Evolutionary conservation across 2,113 vertebrate genomes (phyloP), one percentile per base, ranked within the genome.

Genomic region (Mandrillus leucophaeus): DNA sequence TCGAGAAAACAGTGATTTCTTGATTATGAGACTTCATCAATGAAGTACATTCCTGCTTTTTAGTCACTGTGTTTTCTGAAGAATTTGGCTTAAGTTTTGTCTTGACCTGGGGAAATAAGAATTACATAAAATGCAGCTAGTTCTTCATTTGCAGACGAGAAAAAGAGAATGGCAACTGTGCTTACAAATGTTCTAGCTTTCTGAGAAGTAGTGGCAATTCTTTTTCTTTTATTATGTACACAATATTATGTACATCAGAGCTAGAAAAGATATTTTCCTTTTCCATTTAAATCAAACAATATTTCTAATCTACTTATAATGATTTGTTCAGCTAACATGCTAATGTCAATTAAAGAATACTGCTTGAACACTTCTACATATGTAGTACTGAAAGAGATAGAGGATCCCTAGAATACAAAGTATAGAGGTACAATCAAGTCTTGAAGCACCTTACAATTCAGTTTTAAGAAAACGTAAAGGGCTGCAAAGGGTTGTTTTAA

Each of bases 101-200:
- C 97, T 97, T 98, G 96, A 98, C 98, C 98, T 99, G 91, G 90
- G 90, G 94, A 98, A 98, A 98, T 93, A 98, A 95, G 68, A 95
- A 96, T 97, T 85, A 90, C 14, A 90, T 55, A 93, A 93, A 87
- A 97, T 86, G 50, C 57, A 90, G 64, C 64, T 70, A 76, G 40
- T 88, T 50, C 50, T 96, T 95, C 43, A 88, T n/a, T 81, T 86
- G 43, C 23, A 55, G 76, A 7, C 50, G 57, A 80, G 45, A 88
- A 90, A 96, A 95, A 92, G 32, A 85, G 64, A 94, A 96, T 10
- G 35, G 0, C 68, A 88, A 80, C 3, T 92, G 50, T 61, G 17
- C 22, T 94, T 87, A 81, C 35, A 92, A 64, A 95, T 48, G 10
- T 82, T 52, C 43, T 10, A 88, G 59, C 23, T 88, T 94, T 88